Conservation (phyloP, 2,888 invertebrate species). For the Ochlodes sylvanus region DNA sequence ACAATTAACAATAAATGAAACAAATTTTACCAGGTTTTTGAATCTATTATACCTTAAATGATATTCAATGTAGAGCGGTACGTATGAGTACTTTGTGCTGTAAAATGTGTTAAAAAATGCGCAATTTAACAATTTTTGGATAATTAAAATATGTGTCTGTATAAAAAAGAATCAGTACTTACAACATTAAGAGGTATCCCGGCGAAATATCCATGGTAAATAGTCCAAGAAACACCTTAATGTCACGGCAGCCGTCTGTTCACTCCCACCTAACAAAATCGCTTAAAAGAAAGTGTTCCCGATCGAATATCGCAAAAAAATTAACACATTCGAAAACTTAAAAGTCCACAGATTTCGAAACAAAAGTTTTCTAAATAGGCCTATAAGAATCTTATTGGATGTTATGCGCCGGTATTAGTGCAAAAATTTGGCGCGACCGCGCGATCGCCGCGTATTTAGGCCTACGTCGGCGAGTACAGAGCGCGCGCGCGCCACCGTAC, state of each 20-base stretch:
- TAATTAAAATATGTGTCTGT: conserved; percentile 33
- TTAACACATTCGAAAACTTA: conserved; percentile 55
- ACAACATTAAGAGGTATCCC: conserved; percentile 51
- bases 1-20: conserved; percentile 13
- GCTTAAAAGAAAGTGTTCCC: conserved; percentile 54
- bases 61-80: conserved; percentile 1
- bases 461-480: conserved; percentile 54
- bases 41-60: neutral
- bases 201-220: conserved; percentile 52
- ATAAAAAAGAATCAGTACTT: conserved; percentile 56
- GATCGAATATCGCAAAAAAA: conserved; percentile 52
- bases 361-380: conserved; percentile 69
- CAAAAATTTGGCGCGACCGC: conserved; percentile 70
- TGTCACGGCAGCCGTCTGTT: conserved; percentile 42
- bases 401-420: conserved; percentile 57
- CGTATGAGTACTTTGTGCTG: neutral
- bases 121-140: conserved; percentile 26
- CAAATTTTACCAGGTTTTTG: neutral
- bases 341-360: conserved; percentile 50
- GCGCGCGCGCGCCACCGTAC: conserved; percentile 47
- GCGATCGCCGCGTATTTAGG: conserved; percentile 67
- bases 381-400: conserved; percentile 82
- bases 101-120: conserved; percentile 35
- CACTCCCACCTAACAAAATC: conserved; percentile 61
- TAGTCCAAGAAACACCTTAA: conserved; percentile 27